Conservation (phyloP, 2,113 vertebrate genomes). For the Anarrhichthys ocellatus region DNA sequence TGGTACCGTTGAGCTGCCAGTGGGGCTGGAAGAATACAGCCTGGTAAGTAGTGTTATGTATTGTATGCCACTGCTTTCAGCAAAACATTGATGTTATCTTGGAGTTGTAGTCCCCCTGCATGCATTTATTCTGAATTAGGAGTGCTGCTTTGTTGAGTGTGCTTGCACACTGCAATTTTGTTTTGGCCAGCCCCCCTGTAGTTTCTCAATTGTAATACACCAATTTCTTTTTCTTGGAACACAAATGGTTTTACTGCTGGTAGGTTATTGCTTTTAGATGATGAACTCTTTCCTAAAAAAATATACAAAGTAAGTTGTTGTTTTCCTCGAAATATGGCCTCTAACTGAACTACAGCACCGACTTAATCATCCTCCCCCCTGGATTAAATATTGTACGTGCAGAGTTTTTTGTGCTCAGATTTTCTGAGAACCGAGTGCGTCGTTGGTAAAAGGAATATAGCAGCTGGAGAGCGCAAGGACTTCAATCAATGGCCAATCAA, state of each 20-base stretch:
- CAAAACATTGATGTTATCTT: conserved; percentile 30
- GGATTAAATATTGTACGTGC: not conserved
- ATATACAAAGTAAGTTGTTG: conserved; percentile 7
- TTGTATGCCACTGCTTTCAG: conserved; percentile 31
- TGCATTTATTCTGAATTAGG: conserved; percentile 36
- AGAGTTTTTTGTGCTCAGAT: not conserved
- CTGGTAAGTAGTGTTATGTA: conserved; percentile 33
- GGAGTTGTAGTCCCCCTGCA: not conserved
- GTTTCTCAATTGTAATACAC: conserved; percentile 8
- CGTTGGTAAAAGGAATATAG: not conserved
- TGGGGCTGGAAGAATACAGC: conserved; percentile 25
- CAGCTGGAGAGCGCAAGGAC: not conserved
- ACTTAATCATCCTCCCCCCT: not conserved
- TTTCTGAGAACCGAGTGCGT: not conserved
- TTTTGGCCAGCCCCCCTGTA: not conserved
- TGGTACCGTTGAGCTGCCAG: conserved; percentile 39
- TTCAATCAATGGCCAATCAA: not conserved
- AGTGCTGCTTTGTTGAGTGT: conserved; percentile 2
- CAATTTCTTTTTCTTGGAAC: not conserved
- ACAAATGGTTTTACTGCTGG: not conserved
- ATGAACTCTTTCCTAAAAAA: conserved; percentile 6
- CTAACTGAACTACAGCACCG: not conserved
- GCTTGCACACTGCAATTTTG: conserved; percentile 1
- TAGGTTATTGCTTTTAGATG: conserved; percentile 38
- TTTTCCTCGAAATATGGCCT: not conserved